Evolutionary conservation across 2,888 invertebrate genomes (phyloP).

Genomic region (Arrhopalites spinosus): DNA sequence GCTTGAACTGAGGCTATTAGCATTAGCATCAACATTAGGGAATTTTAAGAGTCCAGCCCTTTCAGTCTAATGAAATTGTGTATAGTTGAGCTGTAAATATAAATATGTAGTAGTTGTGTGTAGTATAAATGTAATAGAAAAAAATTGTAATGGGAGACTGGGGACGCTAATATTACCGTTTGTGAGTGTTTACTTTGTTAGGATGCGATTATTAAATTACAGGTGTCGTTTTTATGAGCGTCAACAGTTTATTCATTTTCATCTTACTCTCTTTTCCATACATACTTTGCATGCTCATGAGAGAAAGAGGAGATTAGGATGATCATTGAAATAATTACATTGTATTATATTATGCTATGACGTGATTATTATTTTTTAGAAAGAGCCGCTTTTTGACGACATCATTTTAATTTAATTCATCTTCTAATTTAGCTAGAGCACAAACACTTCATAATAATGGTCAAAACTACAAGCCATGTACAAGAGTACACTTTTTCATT

Average conservation of each 20-base stretch:
- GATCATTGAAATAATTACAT: constrained; percentile 24
- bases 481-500: too few relatives aligned
- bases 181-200: constrained; percentile 27
- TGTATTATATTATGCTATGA: constrained; percentile 20
- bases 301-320: neutral
- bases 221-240: constrained; percentile 21
- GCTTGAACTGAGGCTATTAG: neutral
- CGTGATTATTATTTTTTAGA: constrained; percentile 8
- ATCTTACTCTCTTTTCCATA: constrained; percentile 5
- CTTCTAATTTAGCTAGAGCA: neutral
- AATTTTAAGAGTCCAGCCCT: neutral
- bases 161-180: neutral
- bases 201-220: constrained; percentile 31
- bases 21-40: neutral
- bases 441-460: too few relatives aligned
- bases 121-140: neutral
- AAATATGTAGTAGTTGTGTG: neutral
- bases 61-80: neutral
- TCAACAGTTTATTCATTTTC: neutral
- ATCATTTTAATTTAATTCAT: constrained; percentile 8
- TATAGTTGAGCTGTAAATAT: neutral
- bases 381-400: neutral
- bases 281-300: constrained; percentile 4
- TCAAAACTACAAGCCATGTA: too few relatives aligned
- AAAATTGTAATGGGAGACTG: neutral